Conservation (phyloP, 2,113 vertebrate species). For the Ophiodon elongatus region DNA sequence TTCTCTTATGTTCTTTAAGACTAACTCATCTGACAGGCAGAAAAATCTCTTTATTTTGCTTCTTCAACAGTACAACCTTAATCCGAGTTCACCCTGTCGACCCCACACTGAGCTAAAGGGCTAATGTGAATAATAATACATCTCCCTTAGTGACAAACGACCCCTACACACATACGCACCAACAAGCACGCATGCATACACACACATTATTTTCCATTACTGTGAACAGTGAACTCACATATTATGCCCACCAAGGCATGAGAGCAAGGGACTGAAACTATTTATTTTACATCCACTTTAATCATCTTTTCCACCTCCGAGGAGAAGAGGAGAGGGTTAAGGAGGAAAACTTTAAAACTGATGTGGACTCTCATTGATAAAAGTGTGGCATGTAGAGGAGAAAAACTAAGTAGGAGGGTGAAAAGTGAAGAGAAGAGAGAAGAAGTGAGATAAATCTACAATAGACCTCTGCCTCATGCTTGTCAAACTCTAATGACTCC, state of each 20-base stretch:
- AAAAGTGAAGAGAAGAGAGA: constrained; percentile 16
- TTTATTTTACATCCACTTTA: constrained; percentile 61
- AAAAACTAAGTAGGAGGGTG: background rate
- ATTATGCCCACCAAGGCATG: constrained; percentile 53
- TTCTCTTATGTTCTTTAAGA: constrained; percentile 2
- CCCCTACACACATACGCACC: background rate
- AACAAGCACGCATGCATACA: background rate
- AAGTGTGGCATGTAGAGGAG: background rate
- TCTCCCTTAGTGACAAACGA: constrained; percentile 50
- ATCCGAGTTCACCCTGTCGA: constrained; percentile 35
- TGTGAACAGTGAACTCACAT: constrained; percentile 12
- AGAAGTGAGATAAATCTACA: constrained; percentile 6
- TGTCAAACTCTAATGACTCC: constrained; percentile 42
- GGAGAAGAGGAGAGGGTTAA: constrained; percentile 3
- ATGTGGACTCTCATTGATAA: constrained; percentile 22
- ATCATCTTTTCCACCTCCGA: constrained; percentile 52
- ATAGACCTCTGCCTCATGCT: background rate
- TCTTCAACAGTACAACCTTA: constrained; percentile 41
- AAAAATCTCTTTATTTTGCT: constrained; percentile 3
- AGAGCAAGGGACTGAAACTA: constrained; percentile 45
- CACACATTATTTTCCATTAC: constrained; percentile 33
- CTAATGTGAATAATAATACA: constrained; percentile 41
- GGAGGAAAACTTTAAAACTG: background rate
- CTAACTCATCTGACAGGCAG: constrained; percentile 26
- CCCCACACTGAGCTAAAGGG: background rate